Percentiles rank a stretch among this genome's conserved stretches.
These are phyloP conservation scores for Zophobas morio DNA, from an alignment of 1,140 invertebrate genomes.

Conservation along the genomic window DNA sequence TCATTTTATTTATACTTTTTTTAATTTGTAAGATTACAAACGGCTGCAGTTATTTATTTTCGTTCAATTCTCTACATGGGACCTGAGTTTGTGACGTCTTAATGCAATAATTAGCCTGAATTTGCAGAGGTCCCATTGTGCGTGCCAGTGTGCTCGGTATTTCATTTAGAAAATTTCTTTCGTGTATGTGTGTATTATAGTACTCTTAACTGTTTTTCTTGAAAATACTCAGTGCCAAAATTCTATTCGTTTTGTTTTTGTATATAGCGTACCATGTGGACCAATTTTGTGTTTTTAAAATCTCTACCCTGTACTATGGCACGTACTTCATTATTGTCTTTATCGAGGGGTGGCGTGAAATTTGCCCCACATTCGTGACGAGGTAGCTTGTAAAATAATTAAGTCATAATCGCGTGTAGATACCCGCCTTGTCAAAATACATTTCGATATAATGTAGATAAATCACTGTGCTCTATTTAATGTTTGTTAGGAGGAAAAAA, in stretches of 20 bases:
- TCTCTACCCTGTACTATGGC: slow-evolving; percentile 27
- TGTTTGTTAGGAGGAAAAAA: slow-evolving; percentile 65
- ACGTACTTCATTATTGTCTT: background rate
- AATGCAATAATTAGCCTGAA: slow-evolving; percentile 19
- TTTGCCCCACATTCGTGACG: slow-evolving; percentile 44
- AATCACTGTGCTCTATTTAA: slow-evolving; percentile 66
- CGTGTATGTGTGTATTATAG: slow-evolving; percentile 6
- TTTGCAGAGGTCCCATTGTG: slow-evolving; percentile 4
- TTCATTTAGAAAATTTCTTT: background rate
- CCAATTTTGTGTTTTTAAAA: slow-evolving; percentile 48
- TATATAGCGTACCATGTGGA: slow-evolving; percentile 49
- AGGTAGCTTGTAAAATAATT: slow-evolving; percentile 58
- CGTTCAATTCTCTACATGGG: slow-evolving; percentile 4
- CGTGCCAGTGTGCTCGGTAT: slow-evolving; percentile 19
- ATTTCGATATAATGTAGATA: slow-evolving; percentile 65
- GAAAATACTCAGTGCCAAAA: slow-evolving; percentile 53
- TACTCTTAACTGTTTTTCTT: slow-evolving; percentile 2
- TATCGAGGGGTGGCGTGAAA: slow-evolving; percentile 26
- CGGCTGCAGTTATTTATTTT: slow-evolving; percentile 48
- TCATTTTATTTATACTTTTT: slow-evolving; percentile 53
- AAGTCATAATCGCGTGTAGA: slow-evolving; percentile 61
- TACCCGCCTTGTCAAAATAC: slow-evolving; percentile 63
- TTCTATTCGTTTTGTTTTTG: slow-evolving; percentile 44
- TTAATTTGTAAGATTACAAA: slow-evolving; percentile 32
- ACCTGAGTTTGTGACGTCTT: background rate